phyloP scores from a whole-genome alignment of 2,113 vertebrate species.

The Fregetta grallaria region DNA sequence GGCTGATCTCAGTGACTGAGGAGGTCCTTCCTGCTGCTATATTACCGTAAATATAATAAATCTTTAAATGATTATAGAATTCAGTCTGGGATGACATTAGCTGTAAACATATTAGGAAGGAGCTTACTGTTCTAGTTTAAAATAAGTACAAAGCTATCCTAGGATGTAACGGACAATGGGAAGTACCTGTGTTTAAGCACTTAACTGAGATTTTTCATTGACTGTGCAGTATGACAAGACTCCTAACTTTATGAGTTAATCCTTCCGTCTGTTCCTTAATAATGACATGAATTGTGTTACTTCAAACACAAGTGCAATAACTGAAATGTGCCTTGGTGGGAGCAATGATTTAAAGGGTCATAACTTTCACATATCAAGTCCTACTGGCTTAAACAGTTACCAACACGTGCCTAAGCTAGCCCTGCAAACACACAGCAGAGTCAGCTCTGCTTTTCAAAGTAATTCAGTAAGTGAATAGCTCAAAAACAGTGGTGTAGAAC shows the following conservation, averaged over 20 bases:
- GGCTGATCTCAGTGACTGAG: not conserved
- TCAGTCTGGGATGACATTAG: not conserved
- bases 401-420: not conserved
- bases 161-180: not conserved
- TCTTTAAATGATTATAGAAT: not conserved
- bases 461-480: not conserved
- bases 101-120: not conserved
- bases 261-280: not conserved
- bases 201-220: not conserved
- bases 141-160: not conserved
- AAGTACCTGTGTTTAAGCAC: not conserved
- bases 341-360: not conserved
- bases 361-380: not conserved
- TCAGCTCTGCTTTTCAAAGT: not conserved
- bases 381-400: not conserved
- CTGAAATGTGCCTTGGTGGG: not conserved
- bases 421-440: not conserved
- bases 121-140: not conserved
- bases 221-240: not conserved
- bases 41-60: not conserved
- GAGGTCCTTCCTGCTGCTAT: not conserved
- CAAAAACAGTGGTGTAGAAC: not conserved
- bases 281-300: not conserved
- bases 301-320: not conserved
- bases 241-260: not conserved